Percentiles rank a stretch among this genome's conserved stretches.
Evolutionary conservation across 2,797 vertebrate species (phyloP).

Genomic region (Onychomys torridus): DNA sequence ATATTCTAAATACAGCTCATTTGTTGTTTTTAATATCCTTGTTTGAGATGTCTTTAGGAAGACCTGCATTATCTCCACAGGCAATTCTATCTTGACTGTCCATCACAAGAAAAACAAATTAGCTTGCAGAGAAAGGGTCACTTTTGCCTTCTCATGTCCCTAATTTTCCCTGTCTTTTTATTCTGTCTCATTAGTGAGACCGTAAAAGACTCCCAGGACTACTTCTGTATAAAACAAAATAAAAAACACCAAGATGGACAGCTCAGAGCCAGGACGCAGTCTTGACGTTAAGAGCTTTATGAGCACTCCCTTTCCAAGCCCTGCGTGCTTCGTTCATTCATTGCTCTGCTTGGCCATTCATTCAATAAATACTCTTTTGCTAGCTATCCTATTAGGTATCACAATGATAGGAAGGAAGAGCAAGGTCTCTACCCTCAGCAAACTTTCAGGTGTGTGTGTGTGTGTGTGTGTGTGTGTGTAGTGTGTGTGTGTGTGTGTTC

Average conservation of each 20-base stretch:
- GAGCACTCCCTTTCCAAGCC: not conserved
- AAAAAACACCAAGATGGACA: not conserved
- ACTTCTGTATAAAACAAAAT: not conserved
- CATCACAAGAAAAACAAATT: not conserved
- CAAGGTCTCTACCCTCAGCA: not conserved
- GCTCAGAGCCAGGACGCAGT: not conserved
- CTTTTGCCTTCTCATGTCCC: not conserved
- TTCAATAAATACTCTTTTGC: not conserved
- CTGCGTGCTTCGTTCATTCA: not conserved
- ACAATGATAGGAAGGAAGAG: not conserved
- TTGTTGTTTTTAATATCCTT: not conserved
- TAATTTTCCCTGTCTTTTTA: not conserved
- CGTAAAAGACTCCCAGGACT: not conserved
- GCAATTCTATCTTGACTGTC: not conserved
- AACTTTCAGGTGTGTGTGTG: not conserved
- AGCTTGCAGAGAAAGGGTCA: not conserved
- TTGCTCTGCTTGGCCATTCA: not conserved
- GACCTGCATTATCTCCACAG: not conserved
- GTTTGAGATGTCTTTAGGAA: not conserved
- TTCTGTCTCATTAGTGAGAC: not conserved
- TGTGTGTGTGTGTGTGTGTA: not conserved
- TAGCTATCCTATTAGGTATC: not conserved
- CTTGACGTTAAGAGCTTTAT: not conserved
- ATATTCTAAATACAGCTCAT: not conserved
- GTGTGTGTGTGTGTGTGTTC: not conserved